Evolutionary conservation across 2,797 vertebrate species (phyloP).

Genomic region (Aplochiton taeniatus): DNA sequence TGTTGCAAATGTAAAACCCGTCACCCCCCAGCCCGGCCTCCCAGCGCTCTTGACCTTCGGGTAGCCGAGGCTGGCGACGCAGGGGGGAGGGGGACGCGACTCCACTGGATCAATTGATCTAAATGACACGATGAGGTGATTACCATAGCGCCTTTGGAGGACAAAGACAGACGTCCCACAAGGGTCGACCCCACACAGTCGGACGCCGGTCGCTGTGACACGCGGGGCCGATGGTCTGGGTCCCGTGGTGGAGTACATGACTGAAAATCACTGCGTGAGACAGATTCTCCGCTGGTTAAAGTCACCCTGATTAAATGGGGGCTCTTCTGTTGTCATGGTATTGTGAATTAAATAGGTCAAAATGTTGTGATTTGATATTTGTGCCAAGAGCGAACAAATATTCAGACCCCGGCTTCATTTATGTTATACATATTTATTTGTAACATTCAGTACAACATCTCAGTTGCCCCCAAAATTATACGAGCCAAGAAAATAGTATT

Average conservation of each 20-base stretch:
- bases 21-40: constrained; percentile 38
- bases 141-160: constrained; percentile 65
- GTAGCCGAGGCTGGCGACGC: constrained; percentile 44
- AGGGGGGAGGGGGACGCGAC: constrained; percentile 11
- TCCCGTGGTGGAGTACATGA: neutral
- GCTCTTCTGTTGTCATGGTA: too few relatives aligned
- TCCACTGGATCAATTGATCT: constrained; percentile 67
- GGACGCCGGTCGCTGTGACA: too few relatives aligned
- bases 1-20: constrained; percentile 68
- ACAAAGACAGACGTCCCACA: constrained; percentile 26
- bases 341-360: too few relatives aligned
- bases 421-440: too few relatives aligned
- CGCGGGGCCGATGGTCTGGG: neutral
- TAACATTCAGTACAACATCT: too few relatives aligned
- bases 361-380: too few relatives aligned
- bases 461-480: too few relatives aligned
- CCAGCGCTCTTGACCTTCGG: constrained; percentile 69
- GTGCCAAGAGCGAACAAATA: too few relatives aligned
- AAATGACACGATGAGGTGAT: constrained; percentile 76
- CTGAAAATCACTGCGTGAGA: neutral
- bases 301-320: too few relatives aligned
- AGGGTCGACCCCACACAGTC: constrained; percentile 22
- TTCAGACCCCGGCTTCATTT: too few relatives aligned
- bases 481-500: too few relatives aligned
- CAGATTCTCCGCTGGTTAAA: too few relatives aligned